phyloP scores from a whole-genome alignment of 1,140 invertebrate genomes.

The Trissolcus basalis region DNA sequence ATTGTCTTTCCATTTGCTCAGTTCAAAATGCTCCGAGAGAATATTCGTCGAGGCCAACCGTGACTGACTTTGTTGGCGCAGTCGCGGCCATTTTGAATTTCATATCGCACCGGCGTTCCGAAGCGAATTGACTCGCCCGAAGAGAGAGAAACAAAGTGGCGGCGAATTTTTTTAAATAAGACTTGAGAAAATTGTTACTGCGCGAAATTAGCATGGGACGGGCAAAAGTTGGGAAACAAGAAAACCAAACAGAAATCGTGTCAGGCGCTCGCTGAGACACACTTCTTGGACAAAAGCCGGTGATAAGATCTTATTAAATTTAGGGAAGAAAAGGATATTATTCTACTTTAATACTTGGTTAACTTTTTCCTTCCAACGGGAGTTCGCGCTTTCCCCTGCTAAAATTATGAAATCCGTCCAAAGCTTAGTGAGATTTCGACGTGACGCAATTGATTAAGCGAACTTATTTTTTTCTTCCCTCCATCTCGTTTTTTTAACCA shows the following conservation, averaged over 20 bases:
- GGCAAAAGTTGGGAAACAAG: background rate
- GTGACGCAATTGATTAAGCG: slow-evolving; percentile 5
- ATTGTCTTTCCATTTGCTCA: slow-evolving; percentile 16
- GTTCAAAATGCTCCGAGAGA: too few relatives aligned
- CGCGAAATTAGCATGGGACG: slow-evolving; percentile 2
- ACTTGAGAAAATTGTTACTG: slow-evolving; percentile 16
- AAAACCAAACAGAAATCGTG: slow-evolving; percentile 6
- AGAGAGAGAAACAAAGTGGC: background rate
- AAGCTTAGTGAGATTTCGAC: background rate
- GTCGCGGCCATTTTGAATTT: slow-evolving; percentile 27
- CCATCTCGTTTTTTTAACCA: background rate
- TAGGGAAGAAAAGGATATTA: slow-evolving; percentile 14
- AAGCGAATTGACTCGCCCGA: slow-evolving; percentile 14
- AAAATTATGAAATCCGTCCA: slow-evolving; percentile 4
- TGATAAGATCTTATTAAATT: slow-evolving; percentile 23
- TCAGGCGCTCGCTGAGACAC: background rate
- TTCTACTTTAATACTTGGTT: slow-evolving; percentile 16
- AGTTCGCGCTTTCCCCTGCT: background rate
- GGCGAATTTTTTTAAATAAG: slow-evolving; percentile 5
- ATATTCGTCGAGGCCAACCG: too few relatives aligned
- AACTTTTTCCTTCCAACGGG: slow-evolving; percentile 3
- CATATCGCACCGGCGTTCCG: slow-evolving; percentile 3
- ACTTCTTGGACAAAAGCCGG: background rate
- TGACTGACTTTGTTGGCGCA: background rate
- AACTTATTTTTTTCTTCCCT: too few relatives aligned